Base-by-base conservation (phyloP, 2,797 vertebrate genomes). In the Erpetoichthys calabaricus region DNA sequence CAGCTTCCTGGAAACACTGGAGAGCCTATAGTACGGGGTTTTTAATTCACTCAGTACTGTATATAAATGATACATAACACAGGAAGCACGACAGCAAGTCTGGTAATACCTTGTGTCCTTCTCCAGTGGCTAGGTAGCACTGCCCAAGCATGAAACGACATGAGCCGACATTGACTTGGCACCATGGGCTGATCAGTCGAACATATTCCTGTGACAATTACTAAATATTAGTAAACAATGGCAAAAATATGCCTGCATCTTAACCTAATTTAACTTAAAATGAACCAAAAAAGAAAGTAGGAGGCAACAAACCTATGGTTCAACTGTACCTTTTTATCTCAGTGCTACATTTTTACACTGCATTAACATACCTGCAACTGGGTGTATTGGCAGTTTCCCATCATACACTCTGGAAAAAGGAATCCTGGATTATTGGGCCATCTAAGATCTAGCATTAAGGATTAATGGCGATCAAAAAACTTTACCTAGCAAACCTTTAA, bases 401-500 rank as follows among this genome's bases (percentile, higher is more conserved):
- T 91, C 70, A 98, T 79, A 74, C 91, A 97, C 73, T 98, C 94
- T 0, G 91, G 87, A 66, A 98, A 97, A 57, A 92, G 86, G 68
- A 95, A 97, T 42, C 86, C 73, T 1, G 89, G 80, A 68, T 94
- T 97, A 71, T 83, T 90, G 63, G 94, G 92, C 94, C 93, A 98
- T 43, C 94, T 97, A 74, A 63, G 25, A 25, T 25, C 25, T 25
- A 25, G 60, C 10, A 69, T 72, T 82, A 85, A 87, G 81, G 77
- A 80, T 63, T 2, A 25, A 25, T 4, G 42, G n/a, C 3, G 51
- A 4, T 42, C 8, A 7, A 7, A 1, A 42, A 51, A 47, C 44
- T 7, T 43, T 5, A 42, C 56, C 47, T 8, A 8, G 3, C 25
- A 46, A 42, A 47, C 41, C 44, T 42, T 25, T 25, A 25, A 25